These are phyloP conservation scores for Streblospio benedicti DNA, from an alignment of 1,140 invertebrate genomes.

Conservation along the genomic window DNA sequence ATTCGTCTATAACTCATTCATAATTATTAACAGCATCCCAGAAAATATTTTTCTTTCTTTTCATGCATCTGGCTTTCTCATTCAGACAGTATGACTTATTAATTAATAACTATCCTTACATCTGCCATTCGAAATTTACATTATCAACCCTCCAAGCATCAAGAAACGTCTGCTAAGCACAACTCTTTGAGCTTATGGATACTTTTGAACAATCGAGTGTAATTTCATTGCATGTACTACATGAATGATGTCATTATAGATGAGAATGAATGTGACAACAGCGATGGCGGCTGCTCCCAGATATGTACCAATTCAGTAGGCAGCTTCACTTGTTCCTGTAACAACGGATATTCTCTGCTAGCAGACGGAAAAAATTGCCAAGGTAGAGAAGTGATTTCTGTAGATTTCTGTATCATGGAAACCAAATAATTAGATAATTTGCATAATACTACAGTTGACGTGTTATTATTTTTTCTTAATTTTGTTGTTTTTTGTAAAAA, in stretches of 20 bases:
- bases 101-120: no score
- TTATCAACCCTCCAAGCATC: no score
- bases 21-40: no score
- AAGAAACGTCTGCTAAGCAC: no score
- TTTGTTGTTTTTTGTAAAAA: neutral
- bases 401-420: neutral
- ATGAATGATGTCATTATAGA: slow-evolving; percentile 61
- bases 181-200: no score
- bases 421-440: neutral
- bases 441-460: neutral
- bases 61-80: no score
- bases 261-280: slow-evolving; percentile 88
- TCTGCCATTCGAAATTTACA: no score
- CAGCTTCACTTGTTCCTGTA: slow-evolving; percentile 46
- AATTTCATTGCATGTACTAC: no score
- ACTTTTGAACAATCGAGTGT: no score
- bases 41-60: no score
- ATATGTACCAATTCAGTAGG: slow-evolving; percentile 56
- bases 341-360: slow-evolving; percentile 46
- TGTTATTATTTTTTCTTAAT: neutral
- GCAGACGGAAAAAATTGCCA: slow-evolving; percentile 44
- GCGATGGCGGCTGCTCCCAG: slow-evolving; percentile 94
- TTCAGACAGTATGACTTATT: no score
- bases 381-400: neutral
- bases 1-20: no score